These are phyloP conservation scores for Pemphredon lugubris DNA, from an alignment of 2,888 invertebrate species.

Conservation along the genomic window DNA sequence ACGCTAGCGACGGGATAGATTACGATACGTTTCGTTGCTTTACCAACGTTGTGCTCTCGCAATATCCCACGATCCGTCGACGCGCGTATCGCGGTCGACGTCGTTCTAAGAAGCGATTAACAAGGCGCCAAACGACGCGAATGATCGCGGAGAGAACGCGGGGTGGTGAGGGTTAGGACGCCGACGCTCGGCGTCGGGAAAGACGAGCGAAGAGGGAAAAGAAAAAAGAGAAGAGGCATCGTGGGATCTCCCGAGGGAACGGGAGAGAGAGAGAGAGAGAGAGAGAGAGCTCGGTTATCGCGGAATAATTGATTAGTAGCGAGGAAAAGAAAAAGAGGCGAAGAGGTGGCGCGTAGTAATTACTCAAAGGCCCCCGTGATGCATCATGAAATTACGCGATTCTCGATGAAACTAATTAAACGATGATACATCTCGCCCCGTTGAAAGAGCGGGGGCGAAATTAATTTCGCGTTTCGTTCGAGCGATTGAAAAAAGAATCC, in stretches of 20 bases:
- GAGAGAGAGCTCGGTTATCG: conserved; percentile 4
- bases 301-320: conserved; percentile 28
- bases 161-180: too few species aligned
- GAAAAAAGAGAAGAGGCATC: background rate
- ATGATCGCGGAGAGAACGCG: conserved; percentile 14
- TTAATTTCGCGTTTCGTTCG: conserved; percentile 10
- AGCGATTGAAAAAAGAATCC: conserved; percentile 2
- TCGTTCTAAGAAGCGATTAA: conserved; percentile 29
- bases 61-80: conserved; percentile 6
- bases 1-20: background rate
- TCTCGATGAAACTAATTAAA: conserved; percentile 30
- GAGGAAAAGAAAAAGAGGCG: conserved; percentile 6
- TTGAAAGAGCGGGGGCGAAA: background rate
- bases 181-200: background rate
- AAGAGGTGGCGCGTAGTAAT: conserved; percentile 4
- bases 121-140: conserved; percentile 39
- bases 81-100: background rate
- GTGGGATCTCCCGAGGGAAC: too few species aligned
- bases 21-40: too few species aligned
- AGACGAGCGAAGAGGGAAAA: background rate
- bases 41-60: background rate
- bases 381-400: conserved; percentile 13
- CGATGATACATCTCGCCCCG: background rate
- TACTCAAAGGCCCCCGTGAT: background rate
- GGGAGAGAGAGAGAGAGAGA: too few species aligned